Evolutionary conservation across 2,797 vertebrate species (phyloP), one percentile per base, ranked within the genome.

Genomic region (Xiphophorus birchmanni): DNA sequence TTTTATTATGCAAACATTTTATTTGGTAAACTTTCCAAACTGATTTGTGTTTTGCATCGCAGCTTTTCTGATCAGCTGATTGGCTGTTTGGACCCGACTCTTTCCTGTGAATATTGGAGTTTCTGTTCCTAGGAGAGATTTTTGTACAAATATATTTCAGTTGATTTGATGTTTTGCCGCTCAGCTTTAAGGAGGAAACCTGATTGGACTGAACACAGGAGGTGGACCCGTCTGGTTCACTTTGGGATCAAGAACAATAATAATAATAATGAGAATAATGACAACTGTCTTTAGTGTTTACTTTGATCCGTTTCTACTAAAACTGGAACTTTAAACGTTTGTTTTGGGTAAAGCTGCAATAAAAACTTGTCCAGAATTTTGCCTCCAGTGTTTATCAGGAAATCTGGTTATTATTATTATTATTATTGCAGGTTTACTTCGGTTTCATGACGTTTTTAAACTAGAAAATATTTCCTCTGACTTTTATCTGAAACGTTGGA

Each of bases 31-130:
- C 50, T 52, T 52, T 52, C 47, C 47, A 17, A 17, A 47, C 13
- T 15, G 45, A 48, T 17, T 48, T 48, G 4, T 15, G 47, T 48
- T 48, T 48, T 48, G 17, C 47, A 1, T 17, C 13, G 1, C 13
- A 15, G 47, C 15, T 48, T 15, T 48, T 47, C 13, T 13, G 13
- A 47, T 15, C 45, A 4, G 13, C 44, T 44, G 44, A 44, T 44
- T 44, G 44, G 44, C 15, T 48, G 47, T 4, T 48, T 48, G 13
- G 47, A 84, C 76, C 80, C 58, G 56, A 58, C 72, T 74, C 83
- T 58, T 83, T 60, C 2, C 92, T 95, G 92, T 94, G 88, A 93
- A 90, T 94, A 94, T 91, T 90, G 87, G 91, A 74, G 82, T 89
- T 90, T 84, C 56, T 88, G 58, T 84, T 88, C 71, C 81, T 56